Percentiles rank a stretch among this genome's conserved stretches.
phyloP scores from a whole-genome alignment of 2,113 vertebrate species.

The Pedionomus torquatus region DNA sequence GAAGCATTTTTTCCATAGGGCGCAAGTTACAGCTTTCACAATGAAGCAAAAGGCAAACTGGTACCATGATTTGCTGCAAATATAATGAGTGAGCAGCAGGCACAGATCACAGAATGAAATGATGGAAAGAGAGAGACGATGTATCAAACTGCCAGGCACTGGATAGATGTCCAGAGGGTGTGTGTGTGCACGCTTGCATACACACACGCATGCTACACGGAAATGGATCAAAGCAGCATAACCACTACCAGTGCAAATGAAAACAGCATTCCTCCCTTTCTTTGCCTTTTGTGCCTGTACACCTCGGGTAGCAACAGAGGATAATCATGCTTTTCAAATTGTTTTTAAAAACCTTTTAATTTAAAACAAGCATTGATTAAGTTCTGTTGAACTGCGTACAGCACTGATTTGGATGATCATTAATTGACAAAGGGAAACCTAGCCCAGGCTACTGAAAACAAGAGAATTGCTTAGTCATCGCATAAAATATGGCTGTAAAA shows the following conservation, averaged over 20 bases:
- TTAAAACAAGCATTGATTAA: neutral
- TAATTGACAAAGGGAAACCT: neutral
- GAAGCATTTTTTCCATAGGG: neutral
- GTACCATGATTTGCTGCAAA: neutral
- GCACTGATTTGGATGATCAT: neutral
- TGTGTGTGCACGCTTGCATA: neutral
- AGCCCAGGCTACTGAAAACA: neutral
- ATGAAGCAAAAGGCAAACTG: neutral
- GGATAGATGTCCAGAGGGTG: neutral
- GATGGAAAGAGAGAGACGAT: neutral
- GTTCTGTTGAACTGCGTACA: neutral
- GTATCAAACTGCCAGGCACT: neutral
- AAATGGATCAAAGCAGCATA: neutral
- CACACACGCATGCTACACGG: neutral
- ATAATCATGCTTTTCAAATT: neutral
- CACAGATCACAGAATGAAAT: neutral
- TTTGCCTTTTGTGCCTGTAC: neutral
- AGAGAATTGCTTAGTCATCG: neutral
- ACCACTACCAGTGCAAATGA: neutral
- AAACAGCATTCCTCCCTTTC: neutral
- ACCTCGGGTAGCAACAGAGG: neutral
- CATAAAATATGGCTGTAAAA: neutral
- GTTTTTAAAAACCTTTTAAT: neutral
- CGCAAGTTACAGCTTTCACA: neutral
- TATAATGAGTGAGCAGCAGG: neutral